phyloP scores from a whole-genome alignment of 2,113 vertebrate genomes.

The Rhipidura dahli region DNA sequence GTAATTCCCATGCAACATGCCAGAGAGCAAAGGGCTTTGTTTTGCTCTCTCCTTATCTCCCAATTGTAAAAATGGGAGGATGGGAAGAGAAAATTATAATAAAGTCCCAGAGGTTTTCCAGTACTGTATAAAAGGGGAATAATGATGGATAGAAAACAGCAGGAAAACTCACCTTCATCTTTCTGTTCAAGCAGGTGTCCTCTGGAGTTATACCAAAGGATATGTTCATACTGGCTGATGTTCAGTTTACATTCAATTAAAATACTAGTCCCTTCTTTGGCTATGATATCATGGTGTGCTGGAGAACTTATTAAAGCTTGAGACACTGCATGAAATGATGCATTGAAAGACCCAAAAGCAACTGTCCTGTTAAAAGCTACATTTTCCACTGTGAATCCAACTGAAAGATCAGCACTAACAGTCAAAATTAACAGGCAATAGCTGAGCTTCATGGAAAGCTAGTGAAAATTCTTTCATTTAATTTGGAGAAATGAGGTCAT shows the following conservation, averaged over 20 bases:
- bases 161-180: conserved; percentile 70
- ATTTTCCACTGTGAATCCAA: conserved; percentile 67
- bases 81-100: neutral
- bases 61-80: neutral
- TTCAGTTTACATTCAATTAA: conserved; percentile 86
- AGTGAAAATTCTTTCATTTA: conserved; percentile 48
- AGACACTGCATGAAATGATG: conserved; percentile 43
- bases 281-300: conserved; percentile 74
- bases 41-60: neutral
- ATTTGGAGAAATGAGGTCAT: conserved; percentile 64
- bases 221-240: conserved; percentile 45
- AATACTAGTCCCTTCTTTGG: conserved; percentile 83
- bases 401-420: conserved; percentile 32
- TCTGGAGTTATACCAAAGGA: conserved; percentile 90
- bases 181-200: conserved; percentile 72
- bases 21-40: neutral
- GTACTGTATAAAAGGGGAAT: neutral
- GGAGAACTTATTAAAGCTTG: conserved; percentile 42
- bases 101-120: neutral
- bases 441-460: conserved; percentile 74
- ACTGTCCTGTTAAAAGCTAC: conserved; percentile 41
- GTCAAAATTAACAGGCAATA: conserved; percentile 65
- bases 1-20: neutral
- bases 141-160: neutral
- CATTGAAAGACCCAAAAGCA: conserved; percentile 40